Base-by-base conservation (phyloP, 2,888 invertebrate genomes). In the Panorpa germanica region DNA sequence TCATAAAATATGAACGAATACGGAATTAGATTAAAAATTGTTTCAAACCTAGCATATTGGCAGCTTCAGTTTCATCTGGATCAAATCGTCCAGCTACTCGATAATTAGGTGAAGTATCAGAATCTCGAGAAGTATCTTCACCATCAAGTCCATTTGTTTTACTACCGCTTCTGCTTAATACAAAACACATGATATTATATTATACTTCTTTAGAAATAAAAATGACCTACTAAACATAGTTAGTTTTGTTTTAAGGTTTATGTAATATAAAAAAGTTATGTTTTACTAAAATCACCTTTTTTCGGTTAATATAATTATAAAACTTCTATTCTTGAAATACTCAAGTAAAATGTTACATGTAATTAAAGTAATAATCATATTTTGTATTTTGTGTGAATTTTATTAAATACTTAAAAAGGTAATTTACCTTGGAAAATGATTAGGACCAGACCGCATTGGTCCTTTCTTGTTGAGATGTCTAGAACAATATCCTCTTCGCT, bases 401-500 rank as follows among this genome's bases (percentile, higher is more conserved):
- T 10, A 8, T 3, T 10, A 19, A n/a, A 28, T 17, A 28, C 10
- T 18, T 17, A 9, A 10, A 17, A 15, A 28, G 10, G 10, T 4
- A 7, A 4, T 21, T 35, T 38, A 55, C 52, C 52, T 49, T 40
- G 52, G 46, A 39, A 52, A 48, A 36, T 53, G 49, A 40, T 48
- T 48, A 22, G 51, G 48, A 19, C 51, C 53, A 29, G 51, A 45
- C 4, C n/a, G n/a, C n/a, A n/a, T n/a, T n/a, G n/a, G n/a, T n/a
- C 86, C 86, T 48, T 88, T 77, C 45, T 91, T 67, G 42, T 85
- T 93, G 42, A 96, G 68, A 59, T 98, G 96, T 29, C 96, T 61
- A 13, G 96, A 98, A 54, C 96, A 98, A 59, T 70, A 96, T 21
- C 98, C 96, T 41, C 93, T 67, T 21, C 96, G 65, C 58, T 98